These are phyloP conservation scores for Nesoenas mayeri DNA, from an alignment of 2,113 vertebrate genomes.

Conservation along the genomic window DNA sequence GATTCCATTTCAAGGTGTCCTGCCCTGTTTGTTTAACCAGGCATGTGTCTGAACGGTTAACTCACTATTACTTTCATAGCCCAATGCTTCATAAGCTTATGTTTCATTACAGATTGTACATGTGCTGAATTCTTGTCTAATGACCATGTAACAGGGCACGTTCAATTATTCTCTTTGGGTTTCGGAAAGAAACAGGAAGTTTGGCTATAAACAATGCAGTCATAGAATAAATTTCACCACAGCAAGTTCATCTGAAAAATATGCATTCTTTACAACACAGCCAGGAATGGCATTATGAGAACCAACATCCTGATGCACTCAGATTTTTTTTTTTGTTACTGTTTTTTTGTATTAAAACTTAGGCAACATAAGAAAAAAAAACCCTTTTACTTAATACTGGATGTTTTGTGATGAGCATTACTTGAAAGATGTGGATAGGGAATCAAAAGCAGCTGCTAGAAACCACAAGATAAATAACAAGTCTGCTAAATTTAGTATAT, in stretches of 20 bases:
- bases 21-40: background rate
- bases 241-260: slow-evolving; percentile 63
- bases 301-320: slow-evolving; percentile 34
- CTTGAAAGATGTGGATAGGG: slow-evolving; percentile 21
- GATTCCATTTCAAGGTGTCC: background rate
- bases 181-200: slow-evolving; percentile 69
- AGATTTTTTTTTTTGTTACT: background rate
- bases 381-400: background rate
- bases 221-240: slow-evolving; percentile 59
- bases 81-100: slow-evolving; percentile 10
- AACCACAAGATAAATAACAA: slow-evolving; percentile 29
- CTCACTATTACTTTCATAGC: background rate
- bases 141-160: slow-evolving; percentile 56
- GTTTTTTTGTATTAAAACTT: background rate
- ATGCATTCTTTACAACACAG: slow-evolving; percentile 53
- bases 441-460: slow-evolving; percentile 59
- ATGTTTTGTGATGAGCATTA: slow-evolving; percentile 38
- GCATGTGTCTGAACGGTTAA: slow-evolving; percentile 28
- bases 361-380: slow-evolving; percentile 9
- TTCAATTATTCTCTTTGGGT: slow-evolving; percentile 60
- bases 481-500: slow-evolving; percentile 47
- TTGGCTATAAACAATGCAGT: slow-evolving; percentile 67
- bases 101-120: slow-evolving; percentile 48
- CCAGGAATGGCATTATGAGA: slow-evolving; percentile 47
- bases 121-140: slow-evolving; percentile 58